These are phyloP conservation scores for Chaetops frenatus DNA, from an alignment of 2,113 vertebrate species.

Conservation along the genomic window DNA sequence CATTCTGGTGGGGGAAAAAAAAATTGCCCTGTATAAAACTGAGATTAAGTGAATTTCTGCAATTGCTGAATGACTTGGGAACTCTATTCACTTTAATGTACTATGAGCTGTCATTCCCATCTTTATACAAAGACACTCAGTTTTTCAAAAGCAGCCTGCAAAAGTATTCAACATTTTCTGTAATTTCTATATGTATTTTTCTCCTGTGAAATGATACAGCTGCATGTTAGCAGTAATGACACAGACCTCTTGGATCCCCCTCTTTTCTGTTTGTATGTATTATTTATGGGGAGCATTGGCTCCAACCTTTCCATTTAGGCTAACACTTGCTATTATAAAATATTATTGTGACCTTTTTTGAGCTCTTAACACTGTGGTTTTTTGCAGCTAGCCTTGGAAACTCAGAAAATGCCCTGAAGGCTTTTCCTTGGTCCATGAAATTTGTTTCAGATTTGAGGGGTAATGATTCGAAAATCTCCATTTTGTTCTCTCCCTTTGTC, in stretches of 20 bases:
- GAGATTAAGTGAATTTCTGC: constrained; percentile 36
- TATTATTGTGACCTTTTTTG: neutral
- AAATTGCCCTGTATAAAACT: neutral
- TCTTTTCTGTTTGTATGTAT: neutral
- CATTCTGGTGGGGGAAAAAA: neutral
- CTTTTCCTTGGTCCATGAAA: constrained; percentile 26
- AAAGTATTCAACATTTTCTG: neutral
- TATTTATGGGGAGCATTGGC: neutral
- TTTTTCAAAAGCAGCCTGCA: constrained; percentile 24
- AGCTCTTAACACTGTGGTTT: neutral
- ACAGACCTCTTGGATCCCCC: neutral
- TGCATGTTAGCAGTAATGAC: neutral
- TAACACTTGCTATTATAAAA: constrained; percentile 3
- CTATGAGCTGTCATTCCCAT: constrained; percentile 41
- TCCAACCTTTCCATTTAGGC: neutral
- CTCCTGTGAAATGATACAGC: neutral
- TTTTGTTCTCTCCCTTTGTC: neutral
- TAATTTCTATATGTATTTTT: neutral
- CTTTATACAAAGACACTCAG: constrained; percentile 20
- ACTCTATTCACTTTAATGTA: constrained; percentile 48
- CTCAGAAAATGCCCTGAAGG: neutral
- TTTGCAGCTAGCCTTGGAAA: neutral
- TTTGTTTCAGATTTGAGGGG: constrained; percentile 16
- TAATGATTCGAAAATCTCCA: constrained; percentile 8
- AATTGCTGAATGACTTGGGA: constrained; percentile 29